A percentile compares a stretch with the other conserved stretches of the same genome.
Evolutionary conservation across 2,797 vertebrate genomes (phyloP).

Genomic region (Phalanger gymnotis): DNA sequence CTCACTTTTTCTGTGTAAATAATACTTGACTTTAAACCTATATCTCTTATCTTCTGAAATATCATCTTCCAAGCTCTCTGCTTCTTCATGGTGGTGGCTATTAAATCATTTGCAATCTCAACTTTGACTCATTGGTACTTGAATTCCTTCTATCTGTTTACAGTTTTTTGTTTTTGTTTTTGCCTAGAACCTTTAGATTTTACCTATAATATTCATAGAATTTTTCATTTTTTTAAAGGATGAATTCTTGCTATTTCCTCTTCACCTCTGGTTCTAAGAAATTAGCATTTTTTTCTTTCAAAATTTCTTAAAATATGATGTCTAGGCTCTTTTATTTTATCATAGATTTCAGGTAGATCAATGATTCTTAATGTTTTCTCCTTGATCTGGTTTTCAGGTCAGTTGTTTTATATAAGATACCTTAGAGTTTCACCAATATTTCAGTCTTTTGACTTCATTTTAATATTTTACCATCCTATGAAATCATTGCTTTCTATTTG

Average conservation of each 20-base stretch:
- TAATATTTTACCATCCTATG: neutral
- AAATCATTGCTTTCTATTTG: neutral
- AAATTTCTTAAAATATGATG: neutral
- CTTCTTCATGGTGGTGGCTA: neutral
- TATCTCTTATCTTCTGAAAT: neutral
- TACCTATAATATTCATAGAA: neutral
- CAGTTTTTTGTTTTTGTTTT: neutral
- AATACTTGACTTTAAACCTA: neutral
- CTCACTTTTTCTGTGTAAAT: neutral
- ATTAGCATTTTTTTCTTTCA: neutral
- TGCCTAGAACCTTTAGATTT: neutral
- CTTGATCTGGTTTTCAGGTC: neutral
- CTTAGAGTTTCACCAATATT: neutral
- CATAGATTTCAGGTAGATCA: neutral
- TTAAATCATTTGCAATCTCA: neutral
- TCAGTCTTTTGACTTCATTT: neutral
- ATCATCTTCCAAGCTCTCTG: neutral
- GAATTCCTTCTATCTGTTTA: neutral
- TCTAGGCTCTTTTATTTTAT: neutral
- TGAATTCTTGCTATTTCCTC: neutral
- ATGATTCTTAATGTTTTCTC: neutral
- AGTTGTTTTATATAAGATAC: neutral
- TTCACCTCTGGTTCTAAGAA: neutral
- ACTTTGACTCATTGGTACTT: neutral
- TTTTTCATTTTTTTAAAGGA: neutral